Conservation (phyloP, 2,797 vertebrate genomes). For the Anisognathus igniventris region DNA sequence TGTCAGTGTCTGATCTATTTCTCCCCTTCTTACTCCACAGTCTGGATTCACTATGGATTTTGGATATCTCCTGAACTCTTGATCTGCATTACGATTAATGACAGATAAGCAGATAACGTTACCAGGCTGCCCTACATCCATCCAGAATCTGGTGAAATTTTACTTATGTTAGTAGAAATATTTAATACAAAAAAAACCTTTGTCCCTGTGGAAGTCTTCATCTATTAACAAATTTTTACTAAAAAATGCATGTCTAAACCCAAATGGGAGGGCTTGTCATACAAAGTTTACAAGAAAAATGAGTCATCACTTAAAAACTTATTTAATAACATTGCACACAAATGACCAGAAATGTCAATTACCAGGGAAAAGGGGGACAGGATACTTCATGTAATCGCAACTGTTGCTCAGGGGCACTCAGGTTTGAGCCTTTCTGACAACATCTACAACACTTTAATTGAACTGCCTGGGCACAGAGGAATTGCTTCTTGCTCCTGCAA, state of each 20-base stretch:
- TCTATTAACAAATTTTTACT: not conserved
- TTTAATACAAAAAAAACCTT: conserved; percentile 3
- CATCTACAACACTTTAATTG: conserved; percentile 75
- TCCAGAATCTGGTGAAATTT: not conserved
- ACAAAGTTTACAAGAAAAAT: not conserved
- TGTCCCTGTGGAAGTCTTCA: not conserved
- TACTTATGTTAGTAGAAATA: not conserved
- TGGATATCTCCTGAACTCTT: not conserved
- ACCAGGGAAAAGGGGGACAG: conserved; percentile 54
- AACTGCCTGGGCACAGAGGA: conserved; percentile 68
- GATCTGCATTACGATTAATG: conserved; percentile 18
- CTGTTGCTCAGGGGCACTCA: conserved; percentile 75
- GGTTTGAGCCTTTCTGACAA: conserved; percentile 72
- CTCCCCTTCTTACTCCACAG: not conserved
- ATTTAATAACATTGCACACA: conserved; percentile 1
- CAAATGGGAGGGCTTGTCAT: not conserved
- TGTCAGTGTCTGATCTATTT: not conserved
- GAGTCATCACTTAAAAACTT: conserved; percentile 2
- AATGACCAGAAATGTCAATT: conserved; percentile 5
- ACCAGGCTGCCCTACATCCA: not conserved
- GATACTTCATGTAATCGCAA: conserved; percentile 77
- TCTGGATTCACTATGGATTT: not conserved
- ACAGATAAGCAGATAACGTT: not conserved
- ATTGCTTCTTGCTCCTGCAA: conserved; percentile 69
- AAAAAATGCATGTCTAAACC: not conserved